Conservation (phyloP, 2,113 vertebrate species). For the Macroglossus sobrinus region DNA sequence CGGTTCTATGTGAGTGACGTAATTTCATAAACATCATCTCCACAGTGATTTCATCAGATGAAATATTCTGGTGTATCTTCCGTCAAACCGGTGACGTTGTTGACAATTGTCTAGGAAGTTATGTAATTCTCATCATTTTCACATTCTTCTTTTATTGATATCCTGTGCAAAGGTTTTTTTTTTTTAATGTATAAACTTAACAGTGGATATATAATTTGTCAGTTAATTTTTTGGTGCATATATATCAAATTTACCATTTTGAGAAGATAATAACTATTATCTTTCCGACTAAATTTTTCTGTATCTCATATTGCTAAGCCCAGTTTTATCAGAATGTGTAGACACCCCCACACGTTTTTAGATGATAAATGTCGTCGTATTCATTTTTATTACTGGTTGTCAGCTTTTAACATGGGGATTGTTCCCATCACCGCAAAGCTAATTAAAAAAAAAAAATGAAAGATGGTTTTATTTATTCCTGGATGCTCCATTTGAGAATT, state of each 20-base stretch:
- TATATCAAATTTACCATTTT: neutral
- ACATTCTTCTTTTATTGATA: neutral
- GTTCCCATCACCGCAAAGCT: neutral
- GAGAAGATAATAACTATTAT: neutral
- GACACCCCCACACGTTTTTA: neutral
- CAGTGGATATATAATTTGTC: neutral
- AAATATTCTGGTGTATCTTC: neutral
- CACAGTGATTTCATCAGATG: neutral
- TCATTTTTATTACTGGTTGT: neutral
- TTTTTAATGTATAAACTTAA: neutral
- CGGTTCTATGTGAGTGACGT: neutral
- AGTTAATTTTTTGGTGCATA: neutral
- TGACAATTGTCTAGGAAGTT: neutral
- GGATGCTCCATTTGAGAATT: neutral
- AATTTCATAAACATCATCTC: neutral
- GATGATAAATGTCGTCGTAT: neutral
- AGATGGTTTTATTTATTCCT: neutral
- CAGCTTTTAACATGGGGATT: neutral
- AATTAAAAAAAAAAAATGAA: neutral
- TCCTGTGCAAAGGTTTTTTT: neutral
- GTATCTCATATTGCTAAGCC: neutral
- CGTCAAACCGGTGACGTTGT: neutral
- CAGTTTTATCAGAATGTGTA: neutral
- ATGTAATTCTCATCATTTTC: neutral
- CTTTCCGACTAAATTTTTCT: neutral